A percentile compares a stretch with the other conserved stretches of the same genome.
Conservation (phyloP, 2,113 vertebrate species). For the Grammomys dolichurus region DNA sequence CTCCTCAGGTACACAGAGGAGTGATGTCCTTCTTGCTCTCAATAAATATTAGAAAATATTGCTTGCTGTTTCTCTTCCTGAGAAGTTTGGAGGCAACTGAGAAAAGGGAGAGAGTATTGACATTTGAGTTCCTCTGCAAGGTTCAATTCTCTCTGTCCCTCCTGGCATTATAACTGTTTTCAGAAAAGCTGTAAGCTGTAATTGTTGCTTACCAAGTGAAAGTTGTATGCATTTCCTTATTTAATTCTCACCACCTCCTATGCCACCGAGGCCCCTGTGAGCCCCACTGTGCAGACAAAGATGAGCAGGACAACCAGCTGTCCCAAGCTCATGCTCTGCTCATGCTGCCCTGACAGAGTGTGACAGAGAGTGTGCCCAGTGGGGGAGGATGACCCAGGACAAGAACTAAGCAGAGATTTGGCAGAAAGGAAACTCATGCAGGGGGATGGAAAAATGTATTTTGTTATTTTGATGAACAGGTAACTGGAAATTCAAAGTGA, state of each 20-base stretch:
- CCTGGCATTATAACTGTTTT: neutral
- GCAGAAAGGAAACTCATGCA: neutral
- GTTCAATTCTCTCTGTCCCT: neutral
- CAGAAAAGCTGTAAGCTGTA: neutral
- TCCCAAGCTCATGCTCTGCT: neutral
- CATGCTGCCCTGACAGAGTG: rapidly evolving
- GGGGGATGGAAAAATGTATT: neutral
- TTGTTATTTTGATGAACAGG: slow-evolving; percentile 8
- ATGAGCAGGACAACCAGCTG: neutral
- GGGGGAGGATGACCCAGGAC: rapidly evolving
- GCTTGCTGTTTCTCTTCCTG: slow-evolving; percentile 2
- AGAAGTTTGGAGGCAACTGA: neutral
- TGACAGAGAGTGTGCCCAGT: no score
- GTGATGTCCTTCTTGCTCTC: neutral
- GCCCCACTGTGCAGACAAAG: neutral
- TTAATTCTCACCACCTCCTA: neutral
- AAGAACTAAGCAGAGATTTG: rapidly evolving
- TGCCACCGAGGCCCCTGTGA: neutral
- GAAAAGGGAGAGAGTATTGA: neutral
- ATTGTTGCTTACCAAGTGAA: neutral
- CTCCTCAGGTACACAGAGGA: neutral
- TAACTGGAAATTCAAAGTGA: neutral
- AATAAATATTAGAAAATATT: neutral
- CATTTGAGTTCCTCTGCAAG: neutral
- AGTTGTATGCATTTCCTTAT: neutral